Evolutionary conservation across 2,113 vertebrate species (phyloP), one percentile per base, ranked within the genome.

Genomic region (Bucco capensis): DNA sequence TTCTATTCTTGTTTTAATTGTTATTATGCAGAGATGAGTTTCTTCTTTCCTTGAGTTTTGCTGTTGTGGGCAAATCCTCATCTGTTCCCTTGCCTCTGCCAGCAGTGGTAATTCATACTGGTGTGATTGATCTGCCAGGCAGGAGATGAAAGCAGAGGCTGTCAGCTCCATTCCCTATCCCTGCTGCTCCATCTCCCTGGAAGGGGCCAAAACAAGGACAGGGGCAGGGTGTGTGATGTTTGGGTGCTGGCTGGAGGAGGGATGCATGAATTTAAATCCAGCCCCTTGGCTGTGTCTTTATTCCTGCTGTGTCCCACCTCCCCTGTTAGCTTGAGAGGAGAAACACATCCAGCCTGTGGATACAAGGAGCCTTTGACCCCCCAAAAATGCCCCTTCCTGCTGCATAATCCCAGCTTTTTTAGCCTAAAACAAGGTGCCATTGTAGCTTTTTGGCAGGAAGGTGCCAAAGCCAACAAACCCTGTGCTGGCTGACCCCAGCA

Each of bases 391-490:
- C 95, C 86, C 67, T 92, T 86, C 85, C 86, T 5, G 1, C 80
- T 5, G 58, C 85, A 78, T 62, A 91, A 91, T 84, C 85, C 30
- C 50, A 0, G 49, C 40, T 10, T 77, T 95, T 64, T 93, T 86
- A 19, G 74, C 79, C 47, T 30, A 74, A 93, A 94, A 94, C 94
- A 96, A 97, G 94, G 95, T 46, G 0, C 78, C 82, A 18, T 94
- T 95, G 92, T 96, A 83, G 84, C 86, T 78, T 85, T 86, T 85
- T 64, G 56, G 82, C 83, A 50, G 87, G 15, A 65, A 56, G 31
- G 69, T 70, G 93, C 96, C 97, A 94, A 97, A 96, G 92, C 88
- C 85, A 96, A 95, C 95, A 96, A 93, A 82, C 49, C 44, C 64
- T 30, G 84, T 1, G 24, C 53, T 16, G 53, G 79, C 89, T 85